phyloP scores from a whole-genome alignment of 1,140 invertebrate species.

The Wasmannia auropunctata region DNA sequence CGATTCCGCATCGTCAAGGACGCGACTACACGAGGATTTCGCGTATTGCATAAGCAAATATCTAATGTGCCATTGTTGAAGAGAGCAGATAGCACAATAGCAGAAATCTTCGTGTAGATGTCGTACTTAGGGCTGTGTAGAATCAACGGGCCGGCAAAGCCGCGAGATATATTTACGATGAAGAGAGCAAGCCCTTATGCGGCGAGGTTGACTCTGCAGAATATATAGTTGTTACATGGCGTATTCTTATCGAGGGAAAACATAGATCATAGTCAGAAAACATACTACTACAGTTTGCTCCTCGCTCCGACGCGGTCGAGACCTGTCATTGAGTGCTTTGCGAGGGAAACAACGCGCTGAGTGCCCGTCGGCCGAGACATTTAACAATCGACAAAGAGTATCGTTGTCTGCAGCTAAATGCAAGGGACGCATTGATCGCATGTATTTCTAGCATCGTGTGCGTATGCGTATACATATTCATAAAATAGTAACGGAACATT shows the following conservation, averaged over 20 bases:
- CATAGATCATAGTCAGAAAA: constrained; percentile 18
- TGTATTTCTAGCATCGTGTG: not conserved
- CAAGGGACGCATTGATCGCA: constrained; percentile 4
- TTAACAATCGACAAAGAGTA: constrained; percentile 17
- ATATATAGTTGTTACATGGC: not conserved
- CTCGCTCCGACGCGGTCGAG: not conserved
- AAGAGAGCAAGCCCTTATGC: constrained; percentile 23
- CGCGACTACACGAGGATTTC: not conserved
- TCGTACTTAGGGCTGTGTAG: not conserved
- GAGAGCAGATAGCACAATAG: constrained; percentile 20
- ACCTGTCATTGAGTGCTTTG: not conserved
- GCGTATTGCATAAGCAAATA: not conserved
- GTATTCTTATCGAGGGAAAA: constrained; percentile 2
- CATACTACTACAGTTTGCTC: not conserved
- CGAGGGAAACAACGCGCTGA: not conserved
- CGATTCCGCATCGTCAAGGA: not conserved
- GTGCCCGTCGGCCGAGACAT: not conserved
- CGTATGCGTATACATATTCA: constrained; percentile 9
- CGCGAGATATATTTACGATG: constrained; percentile 14
- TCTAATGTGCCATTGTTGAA: constrained; percentile 21
- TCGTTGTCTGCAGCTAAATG: not conserved
- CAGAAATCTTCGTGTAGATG: constrained; percentile 19
- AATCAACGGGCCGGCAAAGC: constrained; percentile 22
- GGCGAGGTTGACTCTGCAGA: constrained; percentile 25
- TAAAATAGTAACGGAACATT: constrained; percentile 20